phyloP scores from a whole-genome alignment of 1,140 invertebrate genomes.

The Hycleus cichorii region DNA sequence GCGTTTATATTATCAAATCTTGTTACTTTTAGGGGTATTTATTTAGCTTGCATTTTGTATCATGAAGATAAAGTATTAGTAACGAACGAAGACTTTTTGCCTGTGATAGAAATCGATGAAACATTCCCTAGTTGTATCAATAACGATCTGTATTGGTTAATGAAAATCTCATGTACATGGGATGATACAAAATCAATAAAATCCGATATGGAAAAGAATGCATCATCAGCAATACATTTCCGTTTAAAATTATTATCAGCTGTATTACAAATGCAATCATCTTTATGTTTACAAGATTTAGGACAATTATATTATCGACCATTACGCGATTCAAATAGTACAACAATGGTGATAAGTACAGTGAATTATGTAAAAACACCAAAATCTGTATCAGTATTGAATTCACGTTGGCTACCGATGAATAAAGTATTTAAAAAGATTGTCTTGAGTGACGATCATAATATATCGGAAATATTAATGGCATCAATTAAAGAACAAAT shows the following conservation, averaged over 20 bases:
- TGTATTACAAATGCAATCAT: slow-evolving; percentile 84
- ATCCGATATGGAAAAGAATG: slow-evolving; percentile 88
- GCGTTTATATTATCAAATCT: slow-evolving; percentile 42
- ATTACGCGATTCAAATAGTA: slow-evolving; percentile 73
- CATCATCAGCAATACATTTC: slow-evolving; percentile 83
- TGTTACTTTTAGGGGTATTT: slow-evolving; percentile 68
- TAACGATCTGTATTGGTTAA: slow-evolving; percentile 93
- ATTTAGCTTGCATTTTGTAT: slow-evolving; percentile 85
- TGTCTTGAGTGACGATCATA: slow-evolving; percentile 59
- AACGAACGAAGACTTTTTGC: slow-evolving; percentile 92
- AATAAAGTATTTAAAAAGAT: slow-evolving; percentile 56
- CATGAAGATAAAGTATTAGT: slow-evolving; percentile 92
- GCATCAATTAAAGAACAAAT: slow-evolving; percentile 84
- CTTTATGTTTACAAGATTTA: slow-evolving; percentile 82
- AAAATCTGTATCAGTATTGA: slow-evolving; percentile 76
- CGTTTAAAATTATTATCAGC: slow-evolving; percentile 86
- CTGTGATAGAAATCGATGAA: slow-evolving; percentile 94
- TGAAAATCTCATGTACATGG: slow-evolving; percentile 96
- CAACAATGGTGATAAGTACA: slow-evolving; percentile 79
- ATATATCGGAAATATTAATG: slow-evolving; percentile 73
- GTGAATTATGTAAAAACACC: slow-evolving; percentile 76
- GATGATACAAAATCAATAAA: slow-evolving; percentile 86
- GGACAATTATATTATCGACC: slow-evolving; percentile 90
- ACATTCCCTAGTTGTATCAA: slow-evolving; percentile 85
- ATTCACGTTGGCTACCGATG: slow-evolving; percentile 83